A percentile compares a stretch with the other conserved stretches of the same genome.
Conservation (phyloP, 2,797 vertebrate species). For the Premnoplex brunnescens region DNA sequence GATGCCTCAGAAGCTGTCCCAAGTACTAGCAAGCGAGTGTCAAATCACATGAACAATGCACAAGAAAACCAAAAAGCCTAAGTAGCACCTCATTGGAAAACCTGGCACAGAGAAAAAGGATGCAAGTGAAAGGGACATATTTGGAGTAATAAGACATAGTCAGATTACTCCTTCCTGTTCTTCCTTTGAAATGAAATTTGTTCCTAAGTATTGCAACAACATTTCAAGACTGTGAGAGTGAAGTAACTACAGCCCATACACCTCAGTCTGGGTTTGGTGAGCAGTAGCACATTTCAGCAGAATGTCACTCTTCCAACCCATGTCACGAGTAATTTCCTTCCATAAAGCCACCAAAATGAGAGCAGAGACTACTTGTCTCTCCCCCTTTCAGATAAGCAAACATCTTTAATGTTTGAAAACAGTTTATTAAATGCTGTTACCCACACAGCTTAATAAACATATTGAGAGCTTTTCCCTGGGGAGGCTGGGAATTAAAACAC, state of each 20-base stretch:
- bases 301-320: background rate
- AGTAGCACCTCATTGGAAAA: background rate
- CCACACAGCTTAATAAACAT: slow-evolving; percentile 53
- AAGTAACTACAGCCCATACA: background rate
- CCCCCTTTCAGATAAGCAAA: background rate
- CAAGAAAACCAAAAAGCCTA: background rate
- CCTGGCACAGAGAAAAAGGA: background rate
- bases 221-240: background rate
- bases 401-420: slow-evolving; percentile 11
- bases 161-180: background rate
- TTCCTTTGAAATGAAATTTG: background rate
- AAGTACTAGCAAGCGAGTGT: background rate
- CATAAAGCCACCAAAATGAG: background rate
- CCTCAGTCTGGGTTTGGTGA: background rate
- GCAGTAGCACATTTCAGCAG: background rate
- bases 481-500: slow-evolving; percentile 27
- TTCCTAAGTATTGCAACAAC: background rate
- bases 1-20: background rate
- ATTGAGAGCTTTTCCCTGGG: background rate
- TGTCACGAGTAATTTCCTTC: background rate
- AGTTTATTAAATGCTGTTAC: slow-evolving; percentile 35
- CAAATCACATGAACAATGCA: background rate
- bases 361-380: background rate
- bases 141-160: background rate
- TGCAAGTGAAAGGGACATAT: background rate